Conservation (phyloP, 2,113 vertebrate genomes). For the Pteruthius melanotis region DNA sequence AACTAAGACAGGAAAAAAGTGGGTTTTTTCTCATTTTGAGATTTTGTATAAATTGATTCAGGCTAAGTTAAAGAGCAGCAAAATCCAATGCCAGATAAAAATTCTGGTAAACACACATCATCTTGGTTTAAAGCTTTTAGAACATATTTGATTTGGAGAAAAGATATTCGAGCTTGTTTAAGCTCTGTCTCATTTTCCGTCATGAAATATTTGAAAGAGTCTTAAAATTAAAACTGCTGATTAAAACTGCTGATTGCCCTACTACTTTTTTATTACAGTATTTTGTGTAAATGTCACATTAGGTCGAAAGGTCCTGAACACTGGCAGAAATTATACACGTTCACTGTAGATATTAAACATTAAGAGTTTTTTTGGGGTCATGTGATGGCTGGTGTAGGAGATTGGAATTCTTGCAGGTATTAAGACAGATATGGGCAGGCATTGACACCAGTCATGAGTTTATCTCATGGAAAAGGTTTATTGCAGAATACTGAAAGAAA, state of each 20-base stretch:
- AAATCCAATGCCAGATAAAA: background rate
- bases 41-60: background rate
- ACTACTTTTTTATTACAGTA: background rate
- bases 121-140: background rate
- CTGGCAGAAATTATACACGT: background rate
- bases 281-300: background rate
- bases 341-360: conserved; percentile 16
- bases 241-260: background rate
- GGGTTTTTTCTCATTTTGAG: background rate
- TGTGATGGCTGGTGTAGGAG: conserved; percentile 42
- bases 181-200: background rate
- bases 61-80: background rate
- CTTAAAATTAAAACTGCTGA: background rate
- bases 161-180: background rate
- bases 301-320: background rate
- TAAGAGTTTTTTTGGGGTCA: conserved; percentile 34
- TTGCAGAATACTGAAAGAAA: background rate
- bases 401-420: conserved; percentile 71
- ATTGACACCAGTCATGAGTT: conserved; percentile 71
- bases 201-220: background rate
- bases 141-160: background rate
- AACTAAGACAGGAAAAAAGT: background rate
- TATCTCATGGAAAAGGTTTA: conserved; percentile 66
- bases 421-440: conserved; percentile 51
- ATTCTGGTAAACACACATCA: background rate